phyloP scores from a whole-genome alignment of 1,140 invertebrate genomes.

The Lasioglossum albipes region DNA sequence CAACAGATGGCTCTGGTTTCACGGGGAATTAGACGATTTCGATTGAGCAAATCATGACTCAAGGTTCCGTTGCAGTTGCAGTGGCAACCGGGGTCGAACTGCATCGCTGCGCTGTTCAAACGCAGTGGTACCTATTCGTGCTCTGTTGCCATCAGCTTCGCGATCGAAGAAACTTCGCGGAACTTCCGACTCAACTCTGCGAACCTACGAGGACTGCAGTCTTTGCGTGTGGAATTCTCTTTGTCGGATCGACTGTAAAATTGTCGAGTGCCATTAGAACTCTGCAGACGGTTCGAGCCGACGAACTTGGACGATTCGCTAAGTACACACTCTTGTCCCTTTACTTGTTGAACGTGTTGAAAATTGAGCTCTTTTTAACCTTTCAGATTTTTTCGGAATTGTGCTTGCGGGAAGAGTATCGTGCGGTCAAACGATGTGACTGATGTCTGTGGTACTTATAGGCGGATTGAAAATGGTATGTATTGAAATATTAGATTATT shows the following conservation, averaged over 20 bases:
- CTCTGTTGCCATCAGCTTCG: not conserved
- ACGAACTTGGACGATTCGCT: not conserved
- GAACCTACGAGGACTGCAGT: not conserved
- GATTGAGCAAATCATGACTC: slow-evolving; percentile 54
- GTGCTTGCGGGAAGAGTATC: no score
- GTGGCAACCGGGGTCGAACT: no score
- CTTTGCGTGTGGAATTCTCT: not conserved
- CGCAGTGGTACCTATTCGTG: slow-evolving; percentile 13
- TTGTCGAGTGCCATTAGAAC: not conserved
- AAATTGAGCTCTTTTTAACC: not conserved
- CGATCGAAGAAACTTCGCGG: slow-evolving; percentile 11
- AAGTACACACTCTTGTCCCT: not conserved
- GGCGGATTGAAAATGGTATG: no score
- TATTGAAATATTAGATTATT: no score
- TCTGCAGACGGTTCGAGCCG: not conserved
- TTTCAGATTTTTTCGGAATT: not conserved
- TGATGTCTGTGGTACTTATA: no score
- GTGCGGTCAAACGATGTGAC: no score
- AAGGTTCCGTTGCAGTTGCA: slow-evolving; percentile 26
- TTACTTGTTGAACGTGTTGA: not conserved
- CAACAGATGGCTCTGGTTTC: slow-evolving; percentile 62
- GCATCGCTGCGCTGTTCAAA: slow-evolving; percentile 18
- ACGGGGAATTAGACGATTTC: slow-evolving; percentile 53
- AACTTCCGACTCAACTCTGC: not conserved
- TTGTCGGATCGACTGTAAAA: not conserved